Evolutionary conservation across 2,113 vertebrate genomes (phyloP), one percentile per base, ranked within the genome.

Genomic region (Montifringilla adamsi): DNA sequence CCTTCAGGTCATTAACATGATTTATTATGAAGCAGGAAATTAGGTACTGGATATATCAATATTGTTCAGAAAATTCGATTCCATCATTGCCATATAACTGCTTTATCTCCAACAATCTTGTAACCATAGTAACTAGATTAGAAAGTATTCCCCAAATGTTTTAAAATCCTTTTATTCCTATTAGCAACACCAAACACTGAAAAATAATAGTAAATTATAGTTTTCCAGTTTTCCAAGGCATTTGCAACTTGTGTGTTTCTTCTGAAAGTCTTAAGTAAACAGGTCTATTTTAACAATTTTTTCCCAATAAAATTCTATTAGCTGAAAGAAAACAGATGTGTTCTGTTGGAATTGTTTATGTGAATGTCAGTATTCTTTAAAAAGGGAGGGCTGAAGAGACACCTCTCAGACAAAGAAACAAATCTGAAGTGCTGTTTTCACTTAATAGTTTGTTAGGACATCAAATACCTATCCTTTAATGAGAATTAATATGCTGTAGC

Each of bases 11-110:
- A 95, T 97, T 95, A 97, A 72, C 49, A 68, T 96, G 93, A 98
- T 97, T 97, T 97, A 97, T 97, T 94, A 91, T 35, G 75, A 97
- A 95, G 94, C 88, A 97, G 96, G 96, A 98, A 98, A 98, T 98
- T 96, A 96, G 94, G 72, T 90, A 77, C 92, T 96, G 89, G 93
- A 97, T 98, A 97, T 97, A 98, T 98, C 91, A 97, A 91, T 94
- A 94, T 24, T 70, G 79, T 94, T 84, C 82, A 97, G 92, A 97
- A 97, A 97, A 95, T 92, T 83, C 93, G 75, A 97, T 97, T 97
- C 90, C 72, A 83, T 90, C 44, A 30, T 95, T 98, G 78, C 93
- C 93, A 89, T 15, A 74, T 59, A 97, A 91, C 87, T 74, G 58
- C 66, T 91, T 86, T 85, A 83, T 94, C 92, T 89, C 77, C 66